Evolutionary conservation across 2,113 vertebrate species (phyloP).

Genomic region (Mesocricetus auratus): DNA sequence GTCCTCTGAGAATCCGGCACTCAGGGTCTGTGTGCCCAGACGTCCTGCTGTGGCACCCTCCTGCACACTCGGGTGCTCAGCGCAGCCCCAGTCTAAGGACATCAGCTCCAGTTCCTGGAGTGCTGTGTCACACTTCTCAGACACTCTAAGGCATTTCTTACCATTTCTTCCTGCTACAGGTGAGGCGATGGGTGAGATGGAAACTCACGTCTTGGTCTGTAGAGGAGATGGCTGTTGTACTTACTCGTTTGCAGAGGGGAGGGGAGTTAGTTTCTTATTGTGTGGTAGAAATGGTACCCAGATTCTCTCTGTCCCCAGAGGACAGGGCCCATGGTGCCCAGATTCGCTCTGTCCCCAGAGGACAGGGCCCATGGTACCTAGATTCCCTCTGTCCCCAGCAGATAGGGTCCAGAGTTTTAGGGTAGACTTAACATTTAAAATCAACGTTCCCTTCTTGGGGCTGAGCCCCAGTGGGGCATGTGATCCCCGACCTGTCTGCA

Average conservation of each 20-base stretch:
- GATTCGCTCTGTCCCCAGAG: background rate
- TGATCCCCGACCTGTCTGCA: no score
- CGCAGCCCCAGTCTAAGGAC: background rate
- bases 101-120: background rate
- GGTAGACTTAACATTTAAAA: background rate
- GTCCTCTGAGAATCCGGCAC: background rate
- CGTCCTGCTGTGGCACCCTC: no score
- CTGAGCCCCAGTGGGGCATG: background rate
- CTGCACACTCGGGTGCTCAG: background rate
- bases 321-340: no score
- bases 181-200: background rate
- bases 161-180: background rate
- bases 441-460: background rate
- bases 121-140: background rate
- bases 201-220: background rate
- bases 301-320: background rate
- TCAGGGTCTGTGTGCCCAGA: background rate
- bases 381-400: background rate
- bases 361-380: no score
- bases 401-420: background rate
- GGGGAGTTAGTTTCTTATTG: background rate
- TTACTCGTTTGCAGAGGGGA: background rate
- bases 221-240: no score
- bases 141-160: background rate
- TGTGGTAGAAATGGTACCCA: background rate